Evolutionary conservation across 2,888 invertebrate genomes (phyloP).

Genomic region (Nomada goodeniana): DNA sequence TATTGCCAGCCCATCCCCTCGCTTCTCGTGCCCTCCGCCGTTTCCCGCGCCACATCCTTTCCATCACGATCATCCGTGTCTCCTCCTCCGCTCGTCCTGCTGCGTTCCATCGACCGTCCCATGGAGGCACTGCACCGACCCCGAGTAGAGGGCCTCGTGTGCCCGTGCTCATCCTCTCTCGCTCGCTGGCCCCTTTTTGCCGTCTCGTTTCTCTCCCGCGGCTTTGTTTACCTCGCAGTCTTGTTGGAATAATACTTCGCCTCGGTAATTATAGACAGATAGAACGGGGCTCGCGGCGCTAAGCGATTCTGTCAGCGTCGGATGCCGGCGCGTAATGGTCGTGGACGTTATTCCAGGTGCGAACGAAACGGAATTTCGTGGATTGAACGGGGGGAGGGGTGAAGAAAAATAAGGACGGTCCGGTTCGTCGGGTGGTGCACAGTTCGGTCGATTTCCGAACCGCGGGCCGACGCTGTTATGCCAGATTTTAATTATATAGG

Average conservation of each 20-base stretch:
- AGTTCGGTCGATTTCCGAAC: too few species aligned
- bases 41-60: constrained; percentile 36
- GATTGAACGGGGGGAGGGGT: too few species aligned
- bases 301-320: constrained; percentile 25
- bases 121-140: constrained; percentile 42
- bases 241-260: constrained; percentile 74
- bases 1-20: constrained; percentile 74
- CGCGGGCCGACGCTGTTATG: too few species aligned
- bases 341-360: constrained; percentile 1
- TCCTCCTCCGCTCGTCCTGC: constrained; percentile 48
- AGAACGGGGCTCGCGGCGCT: constrained; percentile 60
- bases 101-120: constrained; percentile 58
- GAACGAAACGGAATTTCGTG: too few species aligned
- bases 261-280: constrained; percentile 73
- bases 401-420: too few species aligned
- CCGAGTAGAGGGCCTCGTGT: constrained; percentile 51
- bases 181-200: constrained; percentile 24
- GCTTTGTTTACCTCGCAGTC: constrained; percentile 75
- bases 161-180: not conserved
- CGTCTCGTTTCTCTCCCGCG: constrained; percentile 29
- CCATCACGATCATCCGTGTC: constrained; percentile 52
- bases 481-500: too few species aligned
- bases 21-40: constrained; percentile 23
- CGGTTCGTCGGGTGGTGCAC: too few species aligned
- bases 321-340: constrained; percentile 34